phyloP scores from a whole-genome alignment of 2,888 invertebrate genomes.

The Dryocosmus kuriphilus region DNA sequence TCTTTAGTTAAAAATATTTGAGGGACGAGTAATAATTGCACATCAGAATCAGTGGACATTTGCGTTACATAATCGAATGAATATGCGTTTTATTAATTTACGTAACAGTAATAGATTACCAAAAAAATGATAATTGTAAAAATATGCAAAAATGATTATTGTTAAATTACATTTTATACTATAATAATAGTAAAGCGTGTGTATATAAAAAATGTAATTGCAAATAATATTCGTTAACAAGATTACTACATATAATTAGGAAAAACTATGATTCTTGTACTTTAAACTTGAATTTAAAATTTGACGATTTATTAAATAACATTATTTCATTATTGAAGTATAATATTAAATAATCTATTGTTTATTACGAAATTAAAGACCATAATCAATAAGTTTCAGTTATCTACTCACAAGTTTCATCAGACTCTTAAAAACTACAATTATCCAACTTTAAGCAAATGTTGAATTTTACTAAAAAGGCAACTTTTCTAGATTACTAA shows the following conservation, averaged over 20 bases:
- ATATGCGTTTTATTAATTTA: neutral
- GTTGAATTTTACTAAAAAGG: neutral
- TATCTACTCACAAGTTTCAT: neutral
- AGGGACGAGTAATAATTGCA: neutral
- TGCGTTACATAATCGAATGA: neutral
- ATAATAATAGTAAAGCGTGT: neutral
- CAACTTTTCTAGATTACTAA: neutral
- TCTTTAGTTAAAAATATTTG: neutral
- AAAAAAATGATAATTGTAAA: neutral
- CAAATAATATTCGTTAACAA: neutral
- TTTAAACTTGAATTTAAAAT: neutral
- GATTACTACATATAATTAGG: neutral
- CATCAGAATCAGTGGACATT: neutral
- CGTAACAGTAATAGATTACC: neutral
- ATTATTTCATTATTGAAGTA: neutral
- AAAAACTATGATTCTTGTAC: neutral
- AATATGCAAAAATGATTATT: neutral
- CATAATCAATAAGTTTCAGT: neutral
- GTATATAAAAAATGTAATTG: neutral
- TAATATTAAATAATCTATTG: neutral
- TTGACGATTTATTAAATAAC: too few species aligned
- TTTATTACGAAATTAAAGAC: neutral
- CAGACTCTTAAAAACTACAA: neutral
- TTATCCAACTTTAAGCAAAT: neutral
- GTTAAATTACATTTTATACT: neutral